Percentiles rank a stretch among this genome's conserved stretches.
These are phyloP conservation scores for Acrobasis repandana DNA, from an alignment of 2,888 invertebrate species.

Conservation along the genomic window DNA sequence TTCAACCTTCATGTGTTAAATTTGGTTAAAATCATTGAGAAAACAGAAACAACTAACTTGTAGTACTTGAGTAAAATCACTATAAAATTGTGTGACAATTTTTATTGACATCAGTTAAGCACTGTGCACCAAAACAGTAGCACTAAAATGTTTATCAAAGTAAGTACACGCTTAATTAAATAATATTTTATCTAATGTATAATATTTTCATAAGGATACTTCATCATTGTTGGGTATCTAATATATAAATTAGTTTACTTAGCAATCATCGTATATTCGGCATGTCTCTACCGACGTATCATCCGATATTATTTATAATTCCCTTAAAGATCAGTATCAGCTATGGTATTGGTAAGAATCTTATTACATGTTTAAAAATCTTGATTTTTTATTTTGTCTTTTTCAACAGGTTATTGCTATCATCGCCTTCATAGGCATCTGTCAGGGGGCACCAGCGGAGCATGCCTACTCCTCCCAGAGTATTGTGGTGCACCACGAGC, in stretches of 20 bases:
- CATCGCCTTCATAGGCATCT: constrained; percentile 22
- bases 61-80: not conserved
- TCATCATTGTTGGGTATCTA: too few relatives aligned
- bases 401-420: constrained; percentile 38
- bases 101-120: constrained; percentile 11
- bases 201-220: too few relatives aligned
- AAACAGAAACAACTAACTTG: not conserved
- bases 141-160: constrained; percentile 13
- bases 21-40: constrained; percentile 17
- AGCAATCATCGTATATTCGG: too few relatives aligned
- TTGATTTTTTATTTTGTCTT: not conserved
- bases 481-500: constrained; percentile 26
- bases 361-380: not conserved
- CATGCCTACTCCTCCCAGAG: constrained; percentile 42
- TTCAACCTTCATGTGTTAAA: constrained; percentile 12
- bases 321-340: too few relatives aligned
- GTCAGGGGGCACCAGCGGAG: constrained; percentile 19
- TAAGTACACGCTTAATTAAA: not conserved
- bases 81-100: constrained; percentile 15
- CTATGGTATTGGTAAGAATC: too few relatives aligned
- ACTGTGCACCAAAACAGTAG: not conserved
- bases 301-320: too few relatives aligned
- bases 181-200: too few relatives aligned
- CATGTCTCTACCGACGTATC: too few relatives aligned
- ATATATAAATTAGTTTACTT: too few relatives aligned